Evolutionary conservation across 2,797 vertebrate genomes (phyloP), one percentile per base, ranked within the genome.

Genomic region (Erpetoichthys calabaricus): DNA sequence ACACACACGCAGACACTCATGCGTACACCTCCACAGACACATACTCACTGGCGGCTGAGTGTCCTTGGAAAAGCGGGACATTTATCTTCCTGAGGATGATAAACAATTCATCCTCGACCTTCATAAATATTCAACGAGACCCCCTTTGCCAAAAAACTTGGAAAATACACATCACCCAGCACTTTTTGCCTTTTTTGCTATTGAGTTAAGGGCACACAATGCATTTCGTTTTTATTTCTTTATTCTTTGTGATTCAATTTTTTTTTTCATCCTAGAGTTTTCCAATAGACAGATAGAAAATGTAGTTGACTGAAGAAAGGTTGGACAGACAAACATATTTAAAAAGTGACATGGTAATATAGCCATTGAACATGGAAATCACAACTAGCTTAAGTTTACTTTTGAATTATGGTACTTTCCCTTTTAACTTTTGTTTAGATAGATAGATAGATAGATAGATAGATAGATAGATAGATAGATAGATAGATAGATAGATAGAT

Each of bases 41-140:
- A 46, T 44, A 58, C 68, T 64, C 68, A 58, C 64, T 44, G 72
- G 68, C 68, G 51, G 68, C 68, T 3, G 0, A 62, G 58, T 5
- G 73, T 81, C 81, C 80, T 85, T 82, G 78, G 72, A 70, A 73
- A 75, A 75, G 61, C 66, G 57, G 64, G 63, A 64, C 60, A 47
- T 75, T 79, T 71, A 69, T 79, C 75, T 81, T 75, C 64, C 74
- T 47, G 60, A 64, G 63, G 72, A 64, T 57, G n/a, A 1, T 70
- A 65, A 66, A 65, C 70, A 76, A 75, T 80, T 73, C 65, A 74
- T 68, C 73, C 45, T 59, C 60, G 72, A 70, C 72, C 74, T 80
- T 79, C 77, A 70, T 78, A 74, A 70, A 65, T 61, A 57, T 57
- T 72, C 66, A 71, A 62, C 64, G 60, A 67, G 66, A 66, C 47